Percentiles rank a stretch among this genome's conserved stretches.
Conservation (phyloP, 2,888 invertebrate species). For the Sussaba pulchella region DNA sequence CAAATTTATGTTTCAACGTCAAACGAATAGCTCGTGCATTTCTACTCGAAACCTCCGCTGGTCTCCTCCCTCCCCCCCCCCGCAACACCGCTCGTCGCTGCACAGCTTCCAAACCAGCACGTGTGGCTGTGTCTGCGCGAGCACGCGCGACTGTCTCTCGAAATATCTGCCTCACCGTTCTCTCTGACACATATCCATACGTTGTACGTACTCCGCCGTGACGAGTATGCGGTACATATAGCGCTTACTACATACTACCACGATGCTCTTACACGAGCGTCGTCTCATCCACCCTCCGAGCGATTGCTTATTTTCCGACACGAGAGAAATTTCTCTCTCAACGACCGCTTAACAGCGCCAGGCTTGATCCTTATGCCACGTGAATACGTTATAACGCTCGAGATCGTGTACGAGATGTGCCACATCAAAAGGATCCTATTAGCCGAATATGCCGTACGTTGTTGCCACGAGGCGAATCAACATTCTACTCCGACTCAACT, state of each 20-base stretch:
- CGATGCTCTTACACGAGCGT: constrained; percentile 52
- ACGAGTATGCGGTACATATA: constrained; percentile 16
- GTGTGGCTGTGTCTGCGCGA: constrained; percentile 74
- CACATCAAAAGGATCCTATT: constrained; percentile 63
- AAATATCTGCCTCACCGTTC: constrained; percentile 59
- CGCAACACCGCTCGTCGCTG: no score
- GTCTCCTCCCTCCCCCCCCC: no score
- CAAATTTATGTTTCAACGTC: constrained; percentile 82
- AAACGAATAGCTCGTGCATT: constrained; percentile 81
- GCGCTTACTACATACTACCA: constrained; percentile 21
- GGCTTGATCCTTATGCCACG: constrained; percentile 26
- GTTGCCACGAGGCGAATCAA: not conserved
- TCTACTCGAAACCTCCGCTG: constrained; percentile 22
- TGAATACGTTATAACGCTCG: constrained; percentile 42
- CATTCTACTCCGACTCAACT: not conserved
- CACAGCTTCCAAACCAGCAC: constrained; percentile 67
- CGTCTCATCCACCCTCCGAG: constrained; percentile 50
- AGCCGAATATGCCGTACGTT: constrained; percentile 43
- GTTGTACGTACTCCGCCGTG: constrained; percentile 11
- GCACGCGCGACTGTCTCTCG: constrained; percentile 58
- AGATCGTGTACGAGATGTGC: constrained; percentile 10
- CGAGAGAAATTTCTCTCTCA: constrained; percentile 63
- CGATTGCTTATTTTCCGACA: constrained; percentile 59
- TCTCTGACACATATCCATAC: constrained; percentile 32
- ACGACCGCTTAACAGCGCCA: constrained; percentile 45